phyloP scores from a whole-genome alignment of 2,888 invertebrate genomes.

The Rhodophaea formosa region DNA sequence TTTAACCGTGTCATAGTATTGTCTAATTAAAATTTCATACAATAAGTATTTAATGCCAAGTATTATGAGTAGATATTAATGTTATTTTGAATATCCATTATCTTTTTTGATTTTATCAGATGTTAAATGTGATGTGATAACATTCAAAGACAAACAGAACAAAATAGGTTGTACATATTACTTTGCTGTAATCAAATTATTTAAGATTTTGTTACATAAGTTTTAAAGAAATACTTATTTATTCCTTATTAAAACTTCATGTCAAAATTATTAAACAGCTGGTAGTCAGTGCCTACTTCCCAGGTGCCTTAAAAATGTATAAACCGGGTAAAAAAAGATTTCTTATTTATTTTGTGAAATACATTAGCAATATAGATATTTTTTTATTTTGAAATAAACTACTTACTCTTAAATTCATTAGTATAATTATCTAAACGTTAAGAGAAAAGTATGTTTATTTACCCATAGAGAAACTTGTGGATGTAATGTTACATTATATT shows the following conservation, averaged over 20 bases:
- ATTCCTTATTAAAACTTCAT: background rate
- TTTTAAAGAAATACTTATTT: background rate
- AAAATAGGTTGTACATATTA: slow-evolving; percentile 25
- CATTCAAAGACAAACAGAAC: slow-evolving; percentile 27
- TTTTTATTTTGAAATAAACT: slow-evolving; percentile 49
- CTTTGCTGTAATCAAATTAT: slow-evolving; percentile 11
- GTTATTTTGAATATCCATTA: slow-evolving; percentile 9
- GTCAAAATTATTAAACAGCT: background rate
- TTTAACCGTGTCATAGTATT: slow-evolving; percentile 18
- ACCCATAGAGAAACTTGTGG: background rate
- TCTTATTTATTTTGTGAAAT: background rate
- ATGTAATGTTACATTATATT: background rate
- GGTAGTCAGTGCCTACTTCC: background rate
- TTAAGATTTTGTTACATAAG: slow-evolving; percentile 2
- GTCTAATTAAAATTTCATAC: slow-evolving; percentile 9
- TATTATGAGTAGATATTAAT: slow-evolving; percentile 19
- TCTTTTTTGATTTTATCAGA: slow-evolving; percentile 3
- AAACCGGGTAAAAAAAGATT: background rate
- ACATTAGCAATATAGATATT: slow-evolving; percentile 10
- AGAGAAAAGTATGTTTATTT: slow-evolving; percentile 66
- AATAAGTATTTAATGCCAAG: slow-evolving; percentile 19
- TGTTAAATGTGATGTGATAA: slow-evolving; percentile 17
- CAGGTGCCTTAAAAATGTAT: background rate
- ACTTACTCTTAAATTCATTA: slow-evolving; percentile 65
- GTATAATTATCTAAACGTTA: slow-evolving; percentile 53